Evolutionary conservation across 2,113 vertebrate genomes (phyloP).

Genomic region (Alouatta palliata): DNA sequence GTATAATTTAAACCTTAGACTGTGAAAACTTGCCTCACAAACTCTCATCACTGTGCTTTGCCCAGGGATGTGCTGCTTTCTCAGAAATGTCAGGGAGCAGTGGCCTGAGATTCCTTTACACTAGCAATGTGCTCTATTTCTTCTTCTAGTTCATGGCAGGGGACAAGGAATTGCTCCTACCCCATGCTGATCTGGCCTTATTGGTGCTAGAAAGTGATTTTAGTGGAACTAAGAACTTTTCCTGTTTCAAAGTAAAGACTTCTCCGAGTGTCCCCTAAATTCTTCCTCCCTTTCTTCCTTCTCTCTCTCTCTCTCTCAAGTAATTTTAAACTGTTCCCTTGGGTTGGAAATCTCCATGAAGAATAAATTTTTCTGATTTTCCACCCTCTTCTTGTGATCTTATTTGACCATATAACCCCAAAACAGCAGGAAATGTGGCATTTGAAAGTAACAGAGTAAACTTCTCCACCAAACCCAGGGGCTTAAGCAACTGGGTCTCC

Average conservation of each 20-base stretch:
- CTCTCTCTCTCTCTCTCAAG: too few species aligned
- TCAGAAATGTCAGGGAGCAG: not conserved
- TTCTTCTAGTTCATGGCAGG: not conserved
- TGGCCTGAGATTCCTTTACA: not conserved
- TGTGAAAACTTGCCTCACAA: not conserved
- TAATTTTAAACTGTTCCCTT: not conserved
- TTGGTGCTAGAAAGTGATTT: not conserved
- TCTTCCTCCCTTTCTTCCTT: not conserved
- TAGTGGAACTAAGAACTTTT: not conserved
- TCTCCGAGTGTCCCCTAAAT: not conserved
- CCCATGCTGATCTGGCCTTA: not conserved
- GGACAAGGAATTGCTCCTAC: not conserved
- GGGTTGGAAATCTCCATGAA: not conserved
- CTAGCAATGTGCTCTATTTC: not conserved
- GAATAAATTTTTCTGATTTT: not conserved
- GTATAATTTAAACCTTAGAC: conserved; percentile 9
- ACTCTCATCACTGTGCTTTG: not conserved
- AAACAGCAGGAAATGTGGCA: not conserved
- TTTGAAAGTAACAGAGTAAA: not conserved
- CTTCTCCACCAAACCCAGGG: not conserved
- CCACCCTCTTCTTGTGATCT: not conserved
- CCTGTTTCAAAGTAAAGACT: not conserved
- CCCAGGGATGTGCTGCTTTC: not conserved
- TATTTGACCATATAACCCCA: not conserved
- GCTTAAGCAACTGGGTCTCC: not conserved